Evolutionary conservation across 2,113 vertebrate genomes (phyloP), one percentile per base, ranked within the genome.

Genomic region (Himantopus leucocephalus): DNA sequence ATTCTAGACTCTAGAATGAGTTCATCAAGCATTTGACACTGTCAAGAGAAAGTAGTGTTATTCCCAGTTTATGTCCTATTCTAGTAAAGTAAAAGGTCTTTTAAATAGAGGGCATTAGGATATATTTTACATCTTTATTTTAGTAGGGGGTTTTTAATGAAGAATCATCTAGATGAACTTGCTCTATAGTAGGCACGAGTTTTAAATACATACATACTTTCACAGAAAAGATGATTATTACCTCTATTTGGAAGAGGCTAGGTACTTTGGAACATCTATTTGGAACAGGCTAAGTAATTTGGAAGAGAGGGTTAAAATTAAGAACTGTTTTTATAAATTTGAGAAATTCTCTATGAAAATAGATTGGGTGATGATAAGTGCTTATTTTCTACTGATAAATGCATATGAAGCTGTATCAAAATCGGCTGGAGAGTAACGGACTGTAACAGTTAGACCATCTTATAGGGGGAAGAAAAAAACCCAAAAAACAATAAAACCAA

Each of bases 331-430:
- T 35, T 30, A n/a, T 32, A 47, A 74, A 64, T 45, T 17, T 15
- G 22, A 47, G 10, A 87, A 66, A 62, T 71, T 75, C 1, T 56
- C 4, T 24, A 47, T 47, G 29, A 79, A 72, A 67, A 41, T 29
- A 8, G 7, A 41, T 24, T n/a, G 4, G 6, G 9, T 27, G 7
- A 63, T 19, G 7, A 9, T 21, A 80, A 20, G 2, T n/a, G 1
- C 0, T 58, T 88, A 50, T 67, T 73, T 15, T 63, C 9, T 62
- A 39, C 14, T 34, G 8, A 39, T 78, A 29, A 43, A 72, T 16
- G 6, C 15, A 17, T 34, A 48, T 20, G 9, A 32, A 80, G 8
- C 7, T 53, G 1, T 30, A 67, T 76, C 3, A 14, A 63, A n/a
- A 67, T 32, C 43, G 1, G 1, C 37, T 58, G 14, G 3, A 23